phyloP scores from a whole-genome alignment of 30 jellyfish, hydroid and myxozoan genomes.

The Cassiopea andromeda region DNA sequence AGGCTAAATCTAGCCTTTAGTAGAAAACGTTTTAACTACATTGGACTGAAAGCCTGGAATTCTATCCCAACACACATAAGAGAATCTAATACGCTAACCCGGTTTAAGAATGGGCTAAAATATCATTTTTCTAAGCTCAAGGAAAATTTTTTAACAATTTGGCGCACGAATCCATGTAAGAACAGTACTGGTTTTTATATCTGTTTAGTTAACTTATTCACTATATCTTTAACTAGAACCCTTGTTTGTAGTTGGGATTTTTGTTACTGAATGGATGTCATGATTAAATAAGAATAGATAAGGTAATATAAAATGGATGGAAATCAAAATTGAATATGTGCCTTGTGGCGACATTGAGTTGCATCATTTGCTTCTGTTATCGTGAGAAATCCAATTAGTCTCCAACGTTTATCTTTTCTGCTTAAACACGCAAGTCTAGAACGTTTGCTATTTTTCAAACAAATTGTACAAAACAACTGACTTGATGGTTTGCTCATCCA shows the following conservation, averaged over 20 bases:
- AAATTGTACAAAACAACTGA: no score
- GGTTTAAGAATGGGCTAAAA: neutral
- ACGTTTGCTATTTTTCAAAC: no score
- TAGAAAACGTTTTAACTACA: conserved; percentile 27
- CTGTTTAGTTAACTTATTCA: neutral
- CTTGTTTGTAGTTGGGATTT: conserved; percentile 18
- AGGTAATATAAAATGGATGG: neutral
- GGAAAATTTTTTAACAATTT: neutral
- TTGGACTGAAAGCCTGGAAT: conserved; percentile 11
- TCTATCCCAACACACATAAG: conserved; percentile 5
- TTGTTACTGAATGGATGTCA: conserved; percentile 26
- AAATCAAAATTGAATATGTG: no score
- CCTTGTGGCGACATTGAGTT: no score
- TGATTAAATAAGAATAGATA: neutral
- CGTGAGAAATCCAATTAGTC: no score
- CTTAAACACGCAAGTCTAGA: no score
- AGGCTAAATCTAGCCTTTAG: conserved; percentile 37
- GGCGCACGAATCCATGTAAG: conserved; percentile 34
- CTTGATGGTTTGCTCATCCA: no score
- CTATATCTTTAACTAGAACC: neutral
- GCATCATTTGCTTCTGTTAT: no score
- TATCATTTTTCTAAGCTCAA: conserved; percentile 21
- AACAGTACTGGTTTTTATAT: no score
- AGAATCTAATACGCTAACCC: neutral
- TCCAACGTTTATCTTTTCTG: no score